Base-by-base conservation (phyloP, 2,797 vertebrate genomes). In the Coccyzus lansbergi region DNA sequence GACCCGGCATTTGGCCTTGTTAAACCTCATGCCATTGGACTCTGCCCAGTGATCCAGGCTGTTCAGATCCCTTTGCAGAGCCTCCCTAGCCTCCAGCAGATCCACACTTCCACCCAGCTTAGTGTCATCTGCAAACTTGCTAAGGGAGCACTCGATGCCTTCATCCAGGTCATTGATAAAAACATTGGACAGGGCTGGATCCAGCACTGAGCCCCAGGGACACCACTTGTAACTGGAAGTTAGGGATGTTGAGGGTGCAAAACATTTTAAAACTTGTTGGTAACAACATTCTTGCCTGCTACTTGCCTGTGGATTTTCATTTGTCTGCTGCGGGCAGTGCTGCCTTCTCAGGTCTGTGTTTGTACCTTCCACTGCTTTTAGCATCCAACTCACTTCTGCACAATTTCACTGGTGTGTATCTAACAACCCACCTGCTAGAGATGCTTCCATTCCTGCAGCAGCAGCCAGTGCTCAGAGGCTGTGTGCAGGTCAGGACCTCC, bases 401-500 rank as follows among this genome's bases (percentile, higher is more conserved):
- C 22, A 33, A 7, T 68, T 42, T 15, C 36, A 18, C 68, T 13
- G 16, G 29, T 70, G 67, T 5, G 4, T 48, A 13, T 48, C n/a
- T 34, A 34, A 34, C 44, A 24, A 26, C 44, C 24, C 5, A 12
- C 44, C 44, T 34, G 64, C 44, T 28, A 26, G 9, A 26, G 18
- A 9, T 5, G 4, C 44, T 19, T 67, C 44, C 12, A 5, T 34
- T 53, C 42, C 56, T 40, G 52, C 2, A 9, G 62, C 52, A 21
- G 2, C 4, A 8, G 21, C 16, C 17, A 15, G 33, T 42, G 5
- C 52, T 34, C 2, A 0, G 21, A 34, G 36, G 18, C 48, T 40
- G 21, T 26, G 15, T 26, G 22, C 15, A 15, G 38, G 29, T 42
- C 52, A 79, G 58, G 26, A 53, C 25, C 49, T 26, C 29, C n/a